Base-by-base conservation (phyloP, 2,797 vertebrate species). In the Propithecus perrieri region DNA sequence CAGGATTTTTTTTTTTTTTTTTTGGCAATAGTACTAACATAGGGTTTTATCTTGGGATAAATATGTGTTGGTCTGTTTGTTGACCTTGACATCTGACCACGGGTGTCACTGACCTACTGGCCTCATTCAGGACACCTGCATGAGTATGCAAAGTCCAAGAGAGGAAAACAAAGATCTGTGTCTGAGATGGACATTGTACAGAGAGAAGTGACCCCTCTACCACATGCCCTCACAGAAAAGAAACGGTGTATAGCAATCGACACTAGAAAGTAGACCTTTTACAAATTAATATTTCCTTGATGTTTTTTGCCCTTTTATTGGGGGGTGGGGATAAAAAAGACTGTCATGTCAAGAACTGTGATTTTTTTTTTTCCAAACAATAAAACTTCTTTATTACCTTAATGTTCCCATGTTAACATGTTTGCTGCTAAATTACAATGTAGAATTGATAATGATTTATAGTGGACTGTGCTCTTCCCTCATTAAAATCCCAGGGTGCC, bases 321-420 rank as follows among this genome's bases (percentile, higher is more conserved):
- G 48, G 55, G 75, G 57, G n/a, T 24, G 79, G 83, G 22, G 13
- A 84, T 35, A 93, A 41, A 99, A 59, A 99, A 99, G 98, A 98
- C 98, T 99, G 99, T 99, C 98, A 98, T 99, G 98, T 99, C 98
- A 98, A 98, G 99, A 99, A 99, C 99, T 99, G 99, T 99, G 99
- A 99, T 98, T 99, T 99, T 99, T 99, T 99, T 75, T 98, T 98
- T 98, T 98, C 99, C 99, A 99, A 99, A 99, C 98, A 99, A 98
- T 99, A 99, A 99, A 99, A 99, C 99, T 99, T 99, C 99, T 99
- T 99, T 99, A 99, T 99, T 99, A 99, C 99, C 99, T 99, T 99
- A 97, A 98, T 99, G 99, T 99, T 99, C 99, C 98, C 98, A 99
- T 99, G 99, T 99, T 99, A 99, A 99, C 99, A 99, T 99, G 99